A percentile compares a stretch with the other conserved stretches of the same genome.
phyloP scores from a whole-genome alignment of 2,113 vertebrate genomes.

The Cyphomyrus plagiostoma region DNA sequence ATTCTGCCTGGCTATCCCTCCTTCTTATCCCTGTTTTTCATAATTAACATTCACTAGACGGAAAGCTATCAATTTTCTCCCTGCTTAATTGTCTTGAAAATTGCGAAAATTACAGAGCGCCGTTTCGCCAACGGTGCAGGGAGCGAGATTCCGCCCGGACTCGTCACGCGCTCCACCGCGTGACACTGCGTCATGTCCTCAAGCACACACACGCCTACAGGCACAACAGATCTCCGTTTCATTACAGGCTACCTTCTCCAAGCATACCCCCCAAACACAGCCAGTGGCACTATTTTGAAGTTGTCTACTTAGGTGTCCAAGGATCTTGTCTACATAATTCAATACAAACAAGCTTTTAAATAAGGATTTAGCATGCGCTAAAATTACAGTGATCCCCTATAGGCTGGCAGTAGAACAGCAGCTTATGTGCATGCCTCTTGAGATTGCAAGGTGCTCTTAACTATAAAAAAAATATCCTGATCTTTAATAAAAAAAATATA shows the following conservation, averaged over 20 bases:
- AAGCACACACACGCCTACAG: not conserved
- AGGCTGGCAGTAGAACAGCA: conserved; percentile 2
- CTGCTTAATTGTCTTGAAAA: conserved; percentile 47
- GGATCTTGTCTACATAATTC: not conserved
- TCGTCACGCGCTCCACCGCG: not conserved
- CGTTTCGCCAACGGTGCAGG: conserved; percentile 9
- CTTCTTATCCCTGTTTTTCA: conserved; percentile 34
- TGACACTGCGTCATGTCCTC: not conserved
- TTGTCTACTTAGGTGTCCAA: not conserved
- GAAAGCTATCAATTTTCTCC: conserved; percentile 36
- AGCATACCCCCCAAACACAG: not conserved
- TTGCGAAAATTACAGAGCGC: conserved; percentile 27
- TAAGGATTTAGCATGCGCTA: not conserved
- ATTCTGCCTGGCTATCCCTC: not conserved
- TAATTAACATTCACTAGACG: conserved; percentile 46
- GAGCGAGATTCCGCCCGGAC: not conserved
- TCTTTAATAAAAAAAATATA: not conserved
- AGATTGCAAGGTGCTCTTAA: not conserved
- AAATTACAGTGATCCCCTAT: conserved; percentile 18
- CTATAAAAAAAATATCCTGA: not conserved
- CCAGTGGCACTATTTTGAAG: not conserved
- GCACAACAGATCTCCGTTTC: not conserved
- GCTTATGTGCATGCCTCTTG: not conserved
- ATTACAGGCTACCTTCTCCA: not conserved
- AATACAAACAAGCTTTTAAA: not conserved